Conservation (phyloP, 1,140 invertebrate species). For the Euura saliciscinereae region DNA sequence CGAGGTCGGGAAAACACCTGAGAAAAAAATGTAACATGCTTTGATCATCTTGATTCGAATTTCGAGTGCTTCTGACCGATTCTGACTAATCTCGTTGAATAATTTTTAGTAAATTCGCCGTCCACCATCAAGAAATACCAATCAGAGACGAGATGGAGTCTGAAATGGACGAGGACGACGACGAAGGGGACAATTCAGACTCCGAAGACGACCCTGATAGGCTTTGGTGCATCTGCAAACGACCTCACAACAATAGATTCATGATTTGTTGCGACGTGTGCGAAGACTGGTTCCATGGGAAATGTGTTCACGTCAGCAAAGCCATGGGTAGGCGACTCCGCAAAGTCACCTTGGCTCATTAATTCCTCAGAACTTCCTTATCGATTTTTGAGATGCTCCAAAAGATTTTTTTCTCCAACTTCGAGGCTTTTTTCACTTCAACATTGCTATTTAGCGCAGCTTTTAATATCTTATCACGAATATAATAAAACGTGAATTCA, state of each 20-base stretch:
- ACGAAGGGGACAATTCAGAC: conserved; percentile 66
- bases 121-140: neutral
- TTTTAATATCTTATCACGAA: no score
- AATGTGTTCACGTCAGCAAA: conserved; percentile 93
- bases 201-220: conserved; percentile 93
- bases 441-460: no score
- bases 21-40: conserved; percentile 27
- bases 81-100: no score
- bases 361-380: no score
- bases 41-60: no score
- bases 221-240: conserved; percentile 94
- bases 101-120: neutral
- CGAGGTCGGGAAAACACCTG: conserved; percentile 26
- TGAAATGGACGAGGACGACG: conserved; percentile 55
- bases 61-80: no score
- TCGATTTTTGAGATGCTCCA: conserved; percentile 30
- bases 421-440: neutral
- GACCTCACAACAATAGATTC: conserved; percentile 94
- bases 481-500: no score
- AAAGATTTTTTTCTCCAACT: conserved; percentile 14
- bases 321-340: conserved; percentile 84
- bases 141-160: conserved; percentile 20
- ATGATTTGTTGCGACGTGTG: conserved; percentile 98
- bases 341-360: no score
- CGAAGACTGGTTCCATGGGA: conserved; percentile 97